Base-by-base conservation (phyloP, 2,113 vertebrate genomes). In the Mola mola region DNA sequence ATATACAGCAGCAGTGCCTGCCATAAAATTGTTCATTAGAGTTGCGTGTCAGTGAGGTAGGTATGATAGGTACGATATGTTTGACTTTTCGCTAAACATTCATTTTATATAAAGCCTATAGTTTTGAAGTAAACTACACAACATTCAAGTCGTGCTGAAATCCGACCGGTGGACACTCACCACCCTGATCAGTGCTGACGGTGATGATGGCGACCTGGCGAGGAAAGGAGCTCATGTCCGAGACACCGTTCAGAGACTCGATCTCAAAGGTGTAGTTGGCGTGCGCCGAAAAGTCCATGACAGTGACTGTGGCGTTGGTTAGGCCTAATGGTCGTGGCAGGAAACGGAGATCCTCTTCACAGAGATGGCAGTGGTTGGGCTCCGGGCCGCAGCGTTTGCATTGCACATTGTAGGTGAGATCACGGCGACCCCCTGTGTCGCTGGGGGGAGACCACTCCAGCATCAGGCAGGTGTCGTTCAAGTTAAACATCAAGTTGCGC, bases 191-290 rank as follows among this genome's bases (percentile, higher is more conserved):
- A 0, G 94, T 96, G 78, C 90, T 94, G 86, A 98, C 92, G 0
- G 94, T 97, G 86, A 98, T 93, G 50, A 94, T 85, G 3, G 95
- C 94, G 19, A 94, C 95, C 52, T 92, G 93, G 63, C 94, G 95
- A 52, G 95, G 95, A 66, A 93, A 94, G 72, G 93, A 93, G 67
- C 95, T 96, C 71, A 96, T 58, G 66, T 93, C 92, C 0, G 96
- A 98, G 72, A 98, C 96, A 0, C 96, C 96, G 15, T 98, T 98
- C 8, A 86, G 91, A 34, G 95, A 95, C 85, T 97, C 93, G 0
- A 98, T 96, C 92, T 98, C 95, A 28, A 98, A 98, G 66, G 96
- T 98, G 85, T 98, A 98, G 92, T 98, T 98, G 78, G 89, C 94
- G 1, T 98, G 94, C 0, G 95, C 88, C 5, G 95, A 90, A 67